Evolutionary conservation across 2,888 invertebrate genomes (phyloP), one percentile per base, ranked within the genome.

Genomic region (Drosophila tanythrix): DNA sequence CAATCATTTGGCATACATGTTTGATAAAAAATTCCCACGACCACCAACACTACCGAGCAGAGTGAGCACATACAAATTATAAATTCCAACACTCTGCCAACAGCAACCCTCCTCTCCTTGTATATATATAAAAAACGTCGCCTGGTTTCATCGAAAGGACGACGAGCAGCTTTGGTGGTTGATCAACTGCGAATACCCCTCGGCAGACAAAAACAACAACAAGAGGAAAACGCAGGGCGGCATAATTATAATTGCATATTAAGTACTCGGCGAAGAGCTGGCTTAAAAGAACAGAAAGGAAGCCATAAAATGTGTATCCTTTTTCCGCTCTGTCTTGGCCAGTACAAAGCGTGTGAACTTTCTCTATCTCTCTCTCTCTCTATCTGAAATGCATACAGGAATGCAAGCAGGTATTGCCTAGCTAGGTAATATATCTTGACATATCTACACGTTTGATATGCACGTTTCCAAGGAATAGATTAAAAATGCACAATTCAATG

Each of bases 181-280:
- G 87, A 75, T 90, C 71, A 70, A 53, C 67, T 62, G 21, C 43
- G 51, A 58, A 56, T 68, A 63, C 58, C 76, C 70, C 67, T 59
- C 51, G 55, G 29, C 21, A 57, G 57, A 40, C 40, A 29, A 29
- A 38, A 27, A 38, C 36, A 36, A 27, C 27, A 50, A 50, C 89
- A 81, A 66, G 15, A 25, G 3, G 8, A 46, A 46, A 72, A 72
- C 63, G 71, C 79, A 74, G 82, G 89, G 81, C 90, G 76, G 83
- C 87, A 89, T 90, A 87, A 89, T 90, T 89, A 89, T 89, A 90
- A 90, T 80, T 88, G 84, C 76, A 84, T 87, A 84, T 89, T 81
- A 82, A 84, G 82, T 87, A 84, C 79, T 87, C 67, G 59, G 64
- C 56, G 60, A 36, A 70, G 51, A 48, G 57, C 63, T 51, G 63